Evolutionary conservation across 2,113 vertebrate genomes (phyloP), one percentile per base, ranked within the genome.

Genomic region (Gavia stellata): DNA sequence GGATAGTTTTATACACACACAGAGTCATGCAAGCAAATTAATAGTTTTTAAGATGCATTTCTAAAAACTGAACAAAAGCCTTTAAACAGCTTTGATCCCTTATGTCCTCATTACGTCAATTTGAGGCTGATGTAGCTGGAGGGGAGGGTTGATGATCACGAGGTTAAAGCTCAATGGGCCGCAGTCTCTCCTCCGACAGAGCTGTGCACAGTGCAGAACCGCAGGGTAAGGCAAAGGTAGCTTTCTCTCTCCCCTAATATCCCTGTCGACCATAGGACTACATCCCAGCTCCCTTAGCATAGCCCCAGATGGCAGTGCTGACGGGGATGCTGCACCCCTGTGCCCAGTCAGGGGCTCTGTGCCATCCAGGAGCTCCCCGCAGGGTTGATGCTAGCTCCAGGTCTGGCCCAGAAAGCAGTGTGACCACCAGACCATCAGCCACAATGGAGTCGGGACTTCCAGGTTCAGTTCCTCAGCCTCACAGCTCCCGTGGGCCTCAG

Each of bases 81-180:
- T 84, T 94, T 91, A 83, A 90, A 95, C 2, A 95, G 59, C 91
- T 96, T 95, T 96, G 77, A 94, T 97, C 88, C 80, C 87, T 92
- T 88, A 47, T 93, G 80, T 73, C 82, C 71, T 90, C 49, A 77
- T 88, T 91, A 82, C 34, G 23, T 91, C 94, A 94, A 18, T 52
- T 92, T 56, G 70, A 92, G 90, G 73, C 70, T 97, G 92, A 91
- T 74, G 45, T 10, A 81, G 24, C 34, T 14, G 31, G 18, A 86
- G 19, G 40, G 13, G 53, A 86, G 40, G 7, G 12, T 0, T 49
- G 52, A 61, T 58, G 53, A 72, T 40, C 68, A 56, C 0, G 1
- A 73, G 70, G 14, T 34, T 38, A 67, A 75, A 55, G 13, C 70
- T 61, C 38, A 5, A 20, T 29, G 33, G 42, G 6, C 25, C 53